Conservation (phyloP, 2,888 invertebrate species). For the Apeira syringaria region DNA sequence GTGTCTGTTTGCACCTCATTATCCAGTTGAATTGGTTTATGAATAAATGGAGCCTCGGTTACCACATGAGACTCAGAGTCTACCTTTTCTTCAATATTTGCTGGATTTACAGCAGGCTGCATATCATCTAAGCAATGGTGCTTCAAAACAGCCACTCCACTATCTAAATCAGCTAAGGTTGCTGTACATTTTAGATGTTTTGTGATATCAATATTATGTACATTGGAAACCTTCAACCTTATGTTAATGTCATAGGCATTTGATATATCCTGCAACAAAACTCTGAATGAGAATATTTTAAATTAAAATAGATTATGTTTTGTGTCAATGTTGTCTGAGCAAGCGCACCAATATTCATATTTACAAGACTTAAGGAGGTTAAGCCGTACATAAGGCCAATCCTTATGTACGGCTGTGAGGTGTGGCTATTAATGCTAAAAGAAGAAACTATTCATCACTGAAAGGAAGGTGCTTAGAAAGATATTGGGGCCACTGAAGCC, state of each 20-base stretch:
- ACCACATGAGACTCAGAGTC: constrained; percentile 21
- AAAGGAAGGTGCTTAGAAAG: too few species aligned
- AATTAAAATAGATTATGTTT: too few species aligned
- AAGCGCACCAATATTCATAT: too few species aligned
- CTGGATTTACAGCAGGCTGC: constrained; percentile 14
- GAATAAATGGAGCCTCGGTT: constrained; percentile 18
- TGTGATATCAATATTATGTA: constrained; percentile 39
- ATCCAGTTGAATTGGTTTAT: constrained; percentile 55
- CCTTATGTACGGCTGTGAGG: too few species aligned
- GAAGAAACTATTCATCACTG: too few species aligned
- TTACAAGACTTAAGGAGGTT: too few species aligned
- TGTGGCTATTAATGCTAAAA: too few species aligned
- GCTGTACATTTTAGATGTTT: constrained; percentile 57
- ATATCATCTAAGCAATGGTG: constrained; percentile 48
- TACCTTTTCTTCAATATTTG: constrained; percentile 30
- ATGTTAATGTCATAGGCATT: constrained; percentile 49
- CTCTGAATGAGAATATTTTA: too few species aligned
- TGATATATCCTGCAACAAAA: constrained; percentile 51
- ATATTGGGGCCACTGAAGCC: too few species aligned
- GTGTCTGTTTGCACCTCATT: constrained; percentile 66
- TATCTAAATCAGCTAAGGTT: constrained; percentile 46
- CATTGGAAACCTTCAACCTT: constrained; percentile 50
- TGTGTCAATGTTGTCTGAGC: too few species aligned
- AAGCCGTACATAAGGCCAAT: too few species aligned
- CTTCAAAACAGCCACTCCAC: constrained; percentile 42